A percentile compares a stretch with the other conserved stretches of the same genome.
Evolutionary conservation across 2,797 vertebrate species (phyloP).

Genomic region (Eleutherodactylus coqui): DNA sequence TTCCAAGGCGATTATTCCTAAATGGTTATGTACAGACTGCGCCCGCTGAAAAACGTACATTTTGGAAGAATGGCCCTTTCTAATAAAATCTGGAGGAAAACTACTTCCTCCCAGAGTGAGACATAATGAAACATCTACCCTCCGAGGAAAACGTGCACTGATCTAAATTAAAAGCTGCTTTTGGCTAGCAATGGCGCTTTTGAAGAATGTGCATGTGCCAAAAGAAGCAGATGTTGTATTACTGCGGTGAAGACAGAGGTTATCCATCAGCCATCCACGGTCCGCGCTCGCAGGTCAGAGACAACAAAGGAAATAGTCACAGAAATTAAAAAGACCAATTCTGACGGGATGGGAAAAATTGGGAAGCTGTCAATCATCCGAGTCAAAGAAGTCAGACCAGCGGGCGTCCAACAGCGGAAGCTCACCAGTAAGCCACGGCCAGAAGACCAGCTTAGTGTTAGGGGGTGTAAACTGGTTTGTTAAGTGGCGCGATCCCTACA

Average conservation of each 20-base stretch:
- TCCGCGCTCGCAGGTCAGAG: neutral
- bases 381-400: neutral
- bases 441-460: neutral
- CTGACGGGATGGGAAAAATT: neutral
- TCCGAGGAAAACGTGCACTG: neutral
- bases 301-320: neutral
- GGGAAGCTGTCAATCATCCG: neutral
- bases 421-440: neutral
- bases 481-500: no score
- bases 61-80: neutral
- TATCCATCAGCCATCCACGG: neutral
- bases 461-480: no score
- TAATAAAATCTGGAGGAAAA: neutral
- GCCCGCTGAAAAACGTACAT: no score
- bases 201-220: neutral
- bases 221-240: slow-evolving; percentile 11
- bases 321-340: neutral
- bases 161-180: slow-evolving; percentile 19
- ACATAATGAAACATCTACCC: neutral
- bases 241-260: slow-evolving; percentile 1
- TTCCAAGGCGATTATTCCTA: no score
- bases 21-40: no score
- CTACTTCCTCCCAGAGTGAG: neutral
- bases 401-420: neutral
- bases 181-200: neutral